phyloP scores from a whole-genome alignment of 2,797 vertebrate species.

The Moxostoma hubbsi region DNA sequence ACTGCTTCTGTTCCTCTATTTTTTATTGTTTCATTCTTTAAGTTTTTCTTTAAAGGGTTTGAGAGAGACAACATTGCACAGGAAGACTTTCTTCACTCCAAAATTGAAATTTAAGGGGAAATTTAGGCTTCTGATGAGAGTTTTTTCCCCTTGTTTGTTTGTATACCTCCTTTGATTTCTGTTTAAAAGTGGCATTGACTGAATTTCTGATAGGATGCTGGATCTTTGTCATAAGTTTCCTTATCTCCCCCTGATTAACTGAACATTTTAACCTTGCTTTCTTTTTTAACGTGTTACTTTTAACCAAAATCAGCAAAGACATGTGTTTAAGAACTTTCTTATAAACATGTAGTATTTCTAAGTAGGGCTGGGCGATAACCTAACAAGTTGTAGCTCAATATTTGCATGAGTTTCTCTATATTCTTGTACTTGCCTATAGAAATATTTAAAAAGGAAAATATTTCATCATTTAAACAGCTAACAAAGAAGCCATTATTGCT shows the following conservation, averaged over 20 bases:
- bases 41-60: conserved; percentile 79
- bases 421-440: too few species aligned
- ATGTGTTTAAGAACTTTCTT: neutral
- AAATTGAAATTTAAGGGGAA: conserved; percentile 40
- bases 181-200: conserved; percentile 69
- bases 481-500: too few species aligned
- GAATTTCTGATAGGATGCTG: conserved; percentile 82
- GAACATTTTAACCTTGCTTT: conserved; percentile 71
- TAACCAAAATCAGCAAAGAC: conserved; percentile 67
- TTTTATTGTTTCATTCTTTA: conserved; percentile 74
- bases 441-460: too few species aligned
- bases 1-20: conserved; percentile 77
- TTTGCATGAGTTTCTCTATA: too few species aligned
- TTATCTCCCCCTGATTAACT: conserved; percentile 47
- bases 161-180: conserved; percentile 59
- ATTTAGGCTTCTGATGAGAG: conserved; percentile 16
- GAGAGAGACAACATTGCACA: conserved; percentile 94
- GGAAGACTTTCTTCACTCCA: conserved; percentile 84
- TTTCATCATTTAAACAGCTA: too few species aligned
- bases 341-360: conserved; percentile 62
- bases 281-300: conserved; percentile 56
- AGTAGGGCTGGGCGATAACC: too few species aligned
- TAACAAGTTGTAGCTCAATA: too few species aligned
- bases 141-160: conserved; percentile 33
- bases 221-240: conserved; percentile 68